These are phyloP conservation scores for Ictalurus furcatus DNA, from an alignment of 2,113 vertebrate genomes.

Conservation along the genomic window DNA sequence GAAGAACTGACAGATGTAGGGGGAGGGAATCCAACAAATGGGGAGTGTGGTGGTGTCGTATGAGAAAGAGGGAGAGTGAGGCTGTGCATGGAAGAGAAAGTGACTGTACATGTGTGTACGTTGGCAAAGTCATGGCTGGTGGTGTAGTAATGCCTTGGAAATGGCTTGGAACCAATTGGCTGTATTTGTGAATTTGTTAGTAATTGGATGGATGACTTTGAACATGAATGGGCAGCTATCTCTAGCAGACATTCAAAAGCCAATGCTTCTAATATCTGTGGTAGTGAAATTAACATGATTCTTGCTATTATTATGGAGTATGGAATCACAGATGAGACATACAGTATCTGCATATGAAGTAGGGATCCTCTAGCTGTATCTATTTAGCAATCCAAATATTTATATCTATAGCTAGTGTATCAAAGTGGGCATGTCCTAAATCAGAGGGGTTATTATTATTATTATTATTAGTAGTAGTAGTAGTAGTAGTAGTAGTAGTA, in stretches of 20 bases:
- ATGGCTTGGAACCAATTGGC: background rate
- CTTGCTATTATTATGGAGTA: background rate
- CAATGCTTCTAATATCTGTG: background rate
- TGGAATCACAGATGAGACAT: background rate
- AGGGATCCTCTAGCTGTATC: background rate
- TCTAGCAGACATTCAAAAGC: background rate
- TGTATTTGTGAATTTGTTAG: background rate
- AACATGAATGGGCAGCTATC: slow-evolving; percentile 12
- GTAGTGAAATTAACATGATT: background rate
- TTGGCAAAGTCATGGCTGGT: slow-evolving; percentile 31
- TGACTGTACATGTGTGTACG: background rate
- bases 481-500: background rate
- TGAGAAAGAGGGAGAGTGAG: slow-evolving; percentile 34
- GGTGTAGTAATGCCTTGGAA: background rate
- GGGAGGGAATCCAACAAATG: slow-evolving; percentile 42
- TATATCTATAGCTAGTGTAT: background rate
- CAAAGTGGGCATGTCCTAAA: background rate
- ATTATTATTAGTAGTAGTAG: background rate
- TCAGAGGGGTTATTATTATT: background rate
- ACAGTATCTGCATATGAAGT: background rate
- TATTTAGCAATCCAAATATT: background rate
- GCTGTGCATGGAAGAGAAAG: slow-evolving; percentile 22
- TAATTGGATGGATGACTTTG: background rate
- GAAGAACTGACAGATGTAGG: slow-evolving; percentile 62
- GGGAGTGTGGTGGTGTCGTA: slow-evolving; percentile 14